Conservation (phyloP, 2,797 vertebrate species). For the Phrynocephalus guinanensis region DNA sequence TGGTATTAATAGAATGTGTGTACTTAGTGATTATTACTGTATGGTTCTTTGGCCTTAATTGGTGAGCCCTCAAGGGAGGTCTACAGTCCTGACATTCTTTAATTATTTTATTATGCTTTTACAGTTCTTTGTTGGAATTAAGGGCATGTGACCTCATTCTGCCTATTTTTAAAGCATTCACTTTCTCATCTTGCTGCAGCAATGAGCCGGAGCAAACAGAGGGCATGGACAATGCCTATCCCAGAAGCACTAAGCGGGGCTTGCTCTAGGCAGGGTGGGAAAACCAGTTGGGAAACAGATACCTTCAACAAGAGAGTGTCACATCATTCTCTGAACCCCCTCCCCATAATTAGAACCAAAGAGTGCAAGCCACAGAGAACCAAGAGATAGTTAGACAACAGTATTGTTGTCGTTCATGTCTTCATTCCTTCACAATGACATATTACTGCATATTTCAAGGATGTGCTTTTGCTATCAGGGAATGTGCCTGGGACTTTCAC, state of each 20-base stretch:
- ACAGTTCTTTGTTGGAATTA: slow-evolving; percentile 43
- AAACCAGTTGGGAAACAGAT: background rate
- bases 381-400: background rate
- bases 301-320: background rate
- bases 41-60: slow-evolving; percentile 30
- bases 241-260: background rate
- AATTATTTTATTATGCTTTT: slow-evolving; percentile 39
- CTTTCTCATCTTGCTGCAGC: slow-evolving; percentile 30
- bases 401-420: background rate
- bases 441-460: background rate
- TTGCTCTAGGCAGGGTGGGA: background rate
- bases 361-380: background rate
- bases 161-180: slow-evolving; percentile 17
- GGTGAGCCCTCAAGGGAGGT: slow-evolving; percentile 27
- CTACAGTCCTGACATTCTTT: slow-evolving; percentile 6
- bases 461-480: background rate
- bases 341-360: background rate
- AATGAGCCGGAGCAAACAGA: slow-evolving; percentile 1
- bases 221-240: slow-evolving; percentile 5
- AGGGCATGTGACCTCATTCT: background rate
- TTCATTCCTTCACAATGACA: background rate
- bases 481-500: background rate
- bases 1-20: slow-evolving; percentile 5
- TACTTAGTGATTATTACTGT: slow-evolving; percentile 34
- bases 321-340: background rate